Conservation (phyloP, 2,888 invertebrate species). For the Phania funesta region DNA sequence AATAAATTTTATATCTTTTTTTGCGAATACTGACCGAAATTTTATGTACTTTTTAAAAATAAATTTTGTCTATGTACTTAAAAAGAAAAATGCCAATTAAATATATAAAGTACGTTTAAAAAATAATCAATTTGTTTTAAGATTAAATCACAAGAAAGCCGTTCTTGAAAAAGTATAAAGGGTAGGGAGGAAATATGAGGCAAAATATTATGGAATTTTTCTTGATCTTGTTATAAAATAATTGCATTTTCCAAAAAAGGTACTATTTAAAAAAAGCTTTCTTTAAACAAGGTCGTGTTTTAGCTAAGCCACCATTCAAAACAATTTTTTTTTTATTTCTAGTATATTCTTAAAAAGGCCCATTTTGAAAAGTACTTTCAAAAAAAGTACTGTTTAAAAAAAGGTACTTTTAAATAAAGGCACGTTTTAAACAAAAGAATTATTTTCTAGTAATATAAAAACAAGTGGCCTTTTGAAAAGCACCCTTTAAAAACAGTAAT, state of each 20-base stretch:
- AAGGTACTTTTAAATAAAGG: no score
- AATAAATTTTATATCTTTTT: slow-evolving; percentile 66
- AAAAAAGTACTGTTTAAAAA: no score
- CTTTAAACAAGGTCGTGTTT: no score
- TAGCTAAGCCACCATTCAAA: no score
- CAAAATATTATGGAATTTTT: background rate
- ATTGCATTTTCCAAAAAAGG: background rate
- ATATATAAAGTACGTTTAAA: slow-evolving; percentile 5
- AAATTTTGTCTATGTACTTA: slow-evolving; percentile 61
- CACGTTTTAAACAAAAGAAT: no score
- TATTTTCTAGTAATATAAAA: no score
- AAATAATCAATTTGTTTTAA: slow-evolving; percentile 37
- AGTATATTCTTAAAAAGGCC: no score
- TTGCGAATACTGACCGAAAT: slow-evolving; percentile 71
- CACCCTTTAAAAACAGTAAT: no score
- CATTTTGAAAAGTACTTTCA: background rate
- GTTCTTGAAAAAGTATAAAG: slow-evolving; percentile 47
- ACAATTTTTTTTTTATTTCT: no score
- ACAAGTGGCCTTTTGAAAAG: no score
- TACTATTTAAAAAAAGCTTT: background rate
- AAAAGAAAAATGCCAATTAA: slow-evolving; percentile 59
- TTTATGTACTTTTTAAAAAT: slow-evolving; percentile 42
- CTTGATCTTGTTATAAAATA: background rate
- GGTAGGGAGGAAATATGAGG: background rate
- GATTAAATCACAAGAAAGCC: slow-evolving; percentile 64